Evolutionary conservation across 2,797 vertebrate genomes (phyloP).

Genomic region (Antrozous pallidus): DNA sequence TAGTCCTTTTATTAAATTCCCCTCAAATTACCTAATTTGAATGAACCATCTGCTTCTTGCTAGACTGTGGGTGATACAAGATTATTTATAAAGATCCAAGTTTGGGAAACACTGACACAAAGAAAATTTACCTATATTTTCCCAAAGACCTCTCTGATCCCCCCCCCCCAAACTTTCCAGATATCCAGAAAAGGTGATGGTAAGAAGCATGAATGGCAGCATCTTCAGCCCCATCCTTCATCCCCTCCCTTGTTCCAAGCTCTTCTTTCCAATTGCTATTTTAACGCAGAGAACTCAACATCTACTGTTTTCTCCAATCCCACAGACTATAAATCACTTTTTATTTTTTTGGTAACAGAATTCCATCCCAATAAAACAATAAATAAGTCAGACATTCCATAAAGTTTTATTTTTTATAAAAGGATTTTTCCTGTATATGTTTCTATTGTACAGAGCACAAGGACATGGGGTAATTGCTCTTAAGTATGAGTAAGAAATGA

Average conservation of each 20-base stretch:
- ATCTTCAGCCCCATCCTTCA: background rate
- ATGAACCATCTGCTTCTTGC: background rate
- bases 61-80: background rate
- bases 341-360: background rate
- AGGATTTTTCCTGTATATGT: background rate
- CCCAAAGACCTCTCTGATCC: background rate
- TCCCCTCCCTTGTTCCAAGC: background rate
- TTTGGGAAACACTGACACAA: background rate
- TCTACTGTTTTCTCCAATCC: background rate
- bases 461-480: background rate
- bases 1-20: background rate
- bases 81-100: background rate
- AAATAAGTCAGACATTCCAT: slow-evolving; percentile 18
- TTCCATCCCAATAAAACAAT: slow-evolving; percentile 40
- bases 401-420: slow-evolving; percentile 27
- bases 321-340: background rate
- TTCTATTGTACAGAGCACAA: slow-evolving; percentile 1
- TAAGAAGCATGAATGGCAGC: background rate
- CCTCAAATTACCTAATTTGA: background rate
- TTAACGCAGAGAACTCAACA: background rate
- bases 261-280: background rate
- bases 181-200: background rate
- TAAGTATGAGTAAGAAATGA: background rate
- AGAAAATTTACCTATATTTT: background rate
- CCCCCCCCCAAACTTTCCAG: background rate